Conservation (phyloP, 2,888 invertebrate genomes). For the Diarsia brunnea region DNA sequence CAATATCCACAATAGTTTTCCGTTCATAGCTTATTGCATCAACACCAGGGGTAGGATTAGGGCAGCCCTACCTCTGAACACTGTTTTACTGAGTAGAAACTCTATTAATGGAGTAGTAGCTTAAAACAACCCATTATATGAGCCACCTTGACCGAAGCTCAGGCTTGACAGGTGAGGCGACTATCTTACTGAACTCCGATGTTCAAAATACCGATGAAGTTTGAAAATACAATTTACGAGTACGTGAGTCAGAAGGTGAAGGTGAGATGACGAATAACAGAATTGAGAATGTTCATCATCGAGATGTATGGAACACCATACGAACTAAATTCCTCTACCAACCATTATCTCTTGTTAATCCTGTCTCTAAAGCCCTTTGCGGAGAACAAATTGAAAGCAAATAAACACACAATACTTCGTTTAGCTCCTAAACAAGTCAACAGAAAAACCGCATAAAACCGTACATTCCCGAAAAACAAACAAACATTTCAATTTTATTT, state of each 20-base stretch:
- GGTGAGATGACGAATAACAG: no score
- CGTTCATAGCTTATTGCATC: conserved; percentile 55
- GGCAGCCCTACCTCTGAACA: conserved; percentile 57
- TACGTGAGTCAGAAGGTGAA: no score
- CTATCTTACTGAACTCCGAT: no score
- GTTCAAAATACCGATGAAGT: no score
- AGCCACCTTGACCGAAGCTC: background rate
- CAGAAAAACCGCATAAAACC: conserved; percentile 24
- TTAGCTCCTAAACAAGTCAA: conserved; percentile 4
- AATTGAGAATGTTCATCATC: no score
- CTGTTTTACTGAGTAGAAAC: conserved; percentile 68
- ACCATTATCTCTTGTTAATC: background rate
- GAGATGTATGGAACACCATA: no score
- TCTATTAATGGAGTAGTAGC: conserved; percentile 15
- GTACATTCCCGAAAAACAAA: conserved; percentile 29
- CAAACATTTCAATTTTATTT: conserved; percentile 51
- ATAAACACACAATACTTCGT: conserved; percentile 4
- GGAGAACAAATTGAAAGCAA: background rate
- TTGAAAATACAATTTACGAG: no score
- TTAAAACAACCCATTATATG: background rate
- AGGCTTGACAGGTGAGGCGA: no score
- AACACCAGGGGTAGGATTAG: conserved; percentile 51
- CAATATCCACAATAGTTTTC: conserved; percentile 59
- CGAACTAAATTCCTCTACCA: background rate
- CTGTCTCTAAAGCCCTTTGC: background rate